Conservation (phyloP, 2,113 vertebrate genomes). For the Labrus mixtus region DNA sequence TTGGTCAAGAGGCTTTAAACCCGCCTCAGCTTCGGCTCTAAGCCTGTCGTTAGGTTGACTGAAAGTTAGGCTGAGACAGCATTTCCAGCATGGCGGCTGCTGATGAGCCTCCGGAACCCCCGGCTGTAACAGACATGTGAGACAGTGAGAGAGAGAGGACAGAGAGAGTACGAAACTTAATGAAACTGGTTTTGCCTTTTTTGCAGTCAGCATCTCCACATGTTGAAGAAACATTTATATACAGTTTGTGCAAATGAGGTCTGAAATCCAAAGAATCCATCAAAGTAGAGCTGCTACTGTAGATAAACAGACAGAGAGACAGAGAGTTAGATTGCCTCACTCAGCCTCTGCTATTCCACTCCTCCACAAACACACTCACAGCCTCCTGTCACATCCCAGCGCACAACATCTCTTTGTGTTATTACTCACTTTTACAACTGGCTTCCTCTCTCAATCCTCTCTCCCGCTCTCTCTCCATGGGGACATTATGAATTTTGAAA, state of each 20-base stretch:
- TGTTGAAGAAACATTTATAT: neutral
- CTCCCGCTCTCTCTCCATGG: constrained; percentile 13
- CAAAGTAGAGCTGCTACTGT: constrained; percentile 12
- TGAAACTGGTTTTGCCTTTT: neutral
- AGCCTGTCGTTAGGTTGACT: no score
- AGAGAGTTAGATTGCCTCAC: constrained; percentile 5
- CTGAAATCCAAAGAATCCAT: constrained; percentile 9
- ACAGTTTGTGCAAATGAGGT: constrained; percentile 7
- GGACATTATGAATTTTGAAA: constrained; percentile 51
- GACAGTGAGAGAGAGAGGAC: no score
- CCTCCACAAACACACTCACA: constrained; percentile 41
- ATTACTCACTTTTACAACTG: constrained; percentile 39
- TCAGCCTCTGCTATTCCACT: constrained; percentile 10
- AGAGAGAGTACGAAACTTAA: no score
- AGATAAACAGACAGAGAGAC: neutral
- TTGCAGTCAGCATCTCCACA: constrained; percentile 17
- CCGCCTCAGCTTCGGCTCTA: no score
- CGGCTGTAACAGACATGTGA: no score
- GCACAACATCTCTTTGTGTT: constrained; percentile 36
- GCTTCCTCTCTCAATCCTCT: constrained; percentile 6
- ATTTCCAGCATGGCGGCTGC: no score
- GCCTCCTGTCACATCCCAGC: constrained; percentile 29
- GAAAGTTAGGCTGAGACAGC: no score
- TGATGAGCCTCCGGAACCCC: no score
- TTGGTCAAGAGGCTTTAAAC: no score